phyloP scores from a whole-genome alignment of 2,888 invertebrate species.

The Acanthosepion pharaonis region DNA sequence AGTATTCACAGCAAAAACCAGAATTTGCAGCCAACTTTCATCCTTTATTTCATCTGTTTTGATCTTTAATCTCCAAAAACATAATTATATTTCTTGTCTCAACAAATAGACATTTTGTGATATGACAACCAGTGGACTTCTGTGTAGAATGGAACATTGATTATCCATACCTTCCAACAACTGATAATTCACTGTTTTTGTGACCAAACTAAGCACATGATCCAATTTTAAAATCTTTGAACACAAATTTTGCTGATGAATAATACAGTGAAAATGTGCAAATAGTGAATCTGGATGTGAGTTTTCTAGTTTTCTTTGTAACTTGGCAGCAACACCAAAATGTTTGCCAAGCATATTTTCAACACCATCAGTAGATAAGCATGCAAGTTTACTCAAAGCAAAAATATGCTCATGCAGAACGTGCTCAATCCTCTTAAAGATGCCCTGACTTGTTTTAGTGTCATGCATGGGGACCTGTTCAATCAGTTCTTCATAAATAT shows the following conservation, averaged over 20 bases:
- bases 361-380: not conserved
- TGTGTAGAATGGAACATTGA: not conserved
- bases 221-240: slow-evolving; percentile 41
- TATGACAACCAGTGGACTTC: too few species aligned
- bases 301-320: not conserved
- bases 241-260: not conserved
- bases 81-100: too few species aligned
- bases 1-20: slow-evolving; percentile 39
- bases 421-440: not conserved
- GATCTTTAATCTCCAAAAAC: not conserved
- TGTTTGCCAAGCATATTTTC: not conserved
- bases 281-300: too few species aligned
- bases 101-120: too few species aligned
- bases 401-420: not conserved
- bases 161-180: not conserved
- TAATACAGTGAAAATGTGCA: too few species aligned
- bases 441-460: not conserved
- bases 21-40: slow-evolving; percentile 33
- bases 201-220: slow-evolving; percentile 44
- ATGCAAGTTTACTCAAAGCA: not conserved
- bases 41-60: slow-evolving; percentile 37
- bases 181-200: not conserved
- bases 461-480: not conserved
- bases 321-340: not conserved
- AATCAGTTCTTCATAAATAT: not conserved